A percentile compares a stretch with the other conserved stretches of the same genome.
phyloP scores from a whole-genome alignment of 2,888 invertebrate species.

The Lamproptera curius region DNA sequence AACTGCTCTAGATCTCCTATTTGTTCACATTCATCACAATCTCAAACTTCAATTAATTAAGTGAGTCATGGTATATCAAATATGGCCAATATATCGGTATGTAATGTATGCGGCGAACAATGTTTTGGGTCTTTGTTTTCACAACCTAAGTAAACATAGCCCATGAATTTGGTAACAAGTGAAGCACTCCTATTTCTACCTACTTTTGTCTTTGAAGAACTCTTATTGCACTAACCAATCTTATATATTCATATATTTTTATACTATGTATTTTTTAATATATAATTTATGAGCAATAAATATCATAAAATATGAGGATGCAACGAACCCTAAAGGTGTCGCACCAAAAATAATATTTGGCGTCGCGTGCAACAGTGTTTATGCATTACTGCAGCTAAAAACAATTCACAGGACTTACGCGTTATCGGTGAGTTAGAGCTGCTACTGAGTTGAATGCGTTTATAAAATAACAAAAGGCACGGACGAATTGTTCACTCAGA shows the following conservation, averaged over 20 bases:
- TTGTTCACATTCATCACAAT: too few species aligned
- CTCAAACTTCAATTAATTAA: too few species aligned
- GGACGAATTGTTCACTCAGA: constrained; percentile 3
- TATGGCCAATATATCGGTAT: constrained; percentile 12
- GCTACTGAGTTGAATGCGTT: neutral
- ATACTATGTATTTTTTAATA: too few species aligned
- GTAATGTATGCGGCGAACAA: constrained; percentile 25
- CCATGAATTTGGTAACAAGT: too few species aligned
- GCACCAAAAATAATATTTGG: constrained; percentile 56
- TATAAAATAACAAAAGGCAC: neutral
- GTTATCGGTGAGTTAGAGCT: neutral
- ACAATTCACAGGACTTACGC: constrained; percentile 14
- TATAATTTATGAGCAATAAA: too few species aligned
- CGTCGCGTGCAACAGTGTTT: constrained; percentile 30
- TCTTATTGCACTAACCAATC: too few species aligned
- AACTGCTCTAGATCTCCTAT: too few species aligned
- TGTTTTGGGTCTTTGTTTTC: constrained; percentile 22
- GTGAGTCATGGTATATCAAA: constrained; percentile 30
- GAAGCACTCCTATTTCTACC: too few species aligned
- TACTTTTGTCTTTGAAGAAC: too few species aligned
- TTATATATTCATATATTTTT: too few species aligned
- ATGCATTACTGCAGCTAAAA: constrained; percentile 9
- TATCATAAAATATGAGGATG: too few species aligned
- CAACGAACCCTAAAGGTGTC: constrained; percentile 38
- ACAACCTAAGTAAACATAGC: too few species aligned